These are phyloP conservation scores for Pangasius krempfi DNA, from an alignment of 2,797 vertebrate genomes.

Conservation along the genomic window DNA sequence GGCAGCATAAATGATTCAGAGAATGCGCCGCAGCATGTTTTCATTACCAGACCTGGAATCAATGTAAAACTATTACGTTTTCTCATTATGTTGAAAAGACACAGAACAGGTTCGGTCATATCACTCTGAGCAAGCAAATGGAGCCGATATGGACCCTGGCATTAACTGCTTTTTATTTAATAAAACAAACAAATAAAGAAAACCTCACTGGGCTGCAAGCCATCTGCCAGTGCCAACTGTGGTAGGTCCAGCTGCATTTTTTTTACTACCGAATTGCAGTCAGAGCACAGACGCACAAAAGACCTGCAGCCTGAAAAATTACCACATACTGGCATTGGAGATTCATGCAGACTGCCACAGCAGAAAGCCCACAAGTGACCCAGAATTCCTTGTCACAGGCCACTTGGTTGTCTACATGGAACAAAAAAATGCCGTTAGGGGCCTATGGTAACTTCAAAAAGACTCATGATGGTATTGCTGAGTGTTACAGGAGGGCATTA, in stretches of 20 bases:
- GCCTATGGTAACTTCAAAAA: background rate
- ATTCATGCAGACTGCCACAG: background rate
- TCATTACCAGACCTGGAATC: background rate
- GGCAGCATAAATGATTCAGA: conserved; percentile 18
- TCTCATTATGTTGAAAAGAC: background rate
- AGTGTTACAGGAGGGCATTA: background rate
- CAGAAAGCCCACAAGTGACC: background rate
- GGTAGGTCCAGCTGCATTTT: conserved; percentile 27
- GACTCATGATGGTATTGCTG: background rate
- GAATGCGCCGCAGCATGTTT: background rate
- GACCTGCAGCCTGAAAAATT: conserved; percentile 17
- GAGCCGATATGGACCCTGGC: background rate
- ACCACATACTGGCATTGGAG: background rate
- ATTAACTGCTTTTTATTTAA: conserved; percentile 31
- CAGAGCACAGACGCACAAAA: conserved; percentile 14
- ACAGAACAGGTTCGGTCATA: background rate
- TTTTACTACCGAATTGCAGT: conserved; percentile 10
- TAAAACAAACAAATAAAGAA: conserved; percentile 34
- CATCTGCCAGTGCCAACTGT: conserved; percentile 12
- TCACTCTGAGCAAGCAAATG: background rate
- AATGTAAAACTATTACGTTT: conserved; percentile 1
- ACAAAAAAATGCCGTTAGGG: background rate
- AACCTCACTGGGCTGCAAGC: background rate
- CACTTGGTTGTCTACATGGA: background rate
- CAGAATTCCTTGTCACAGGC: background rate